These are phyloP conservation scores for Eupithecia inturbata DNA, from an alignment of 2,888 invertebrate species.

Conservation along the genomic window DNA sequence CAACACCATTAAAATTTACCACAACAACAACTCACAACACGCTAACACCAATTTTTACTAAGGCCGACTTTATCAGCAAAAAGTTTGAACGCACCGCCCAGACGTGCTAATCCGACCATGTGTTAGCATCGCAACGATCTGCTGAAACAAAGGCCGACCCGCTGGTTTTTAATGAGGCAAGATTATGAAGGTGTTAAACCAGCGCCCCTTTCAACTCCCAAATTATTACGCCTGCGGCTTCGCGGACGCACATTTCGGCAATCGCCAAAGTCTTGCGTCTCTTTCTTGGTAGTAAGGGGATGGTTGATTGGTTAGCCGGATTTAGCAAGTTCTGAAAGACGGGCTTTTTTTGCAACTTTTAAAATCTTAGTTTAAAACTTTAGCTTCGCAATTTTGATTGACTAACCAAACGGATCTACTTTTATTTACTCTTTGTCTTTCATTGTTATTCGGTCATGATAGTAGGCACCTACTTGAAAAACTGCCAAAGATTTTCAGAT, in stretches of 20 bases:
- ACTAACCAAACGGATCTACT: not conserved
- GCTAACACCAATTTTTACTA: not conserved
- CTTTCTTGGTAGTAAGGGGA: constrained; percentile 19
- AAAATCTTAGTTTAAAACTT: not conserved
- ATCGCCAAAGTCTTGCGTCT: constrained; percentile 59
- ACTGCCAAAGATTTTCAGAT: not conserved
- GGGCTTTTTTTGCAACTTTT: not conserved
- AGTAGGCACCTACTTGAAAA: not conserved
- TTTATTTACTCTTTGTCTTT: not conserved
- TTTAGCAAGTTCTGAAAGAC: not conserved
- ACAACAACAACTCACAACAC: not conserved
- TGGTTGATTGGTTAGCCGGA: constrained; percentile 9
- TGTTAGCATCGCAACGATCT: constrained; percentile 79
- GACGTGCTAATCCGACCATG: constrained; percentile 80
- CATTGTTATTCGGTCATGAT: not conserved
- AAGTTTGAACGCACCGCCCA: constrained; percentile 46
- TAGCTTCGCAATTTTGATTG: not conserved
- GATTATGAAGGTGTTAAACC: constrained; percentile 84
- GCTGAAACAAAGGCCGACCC: constrained; percentile 82
- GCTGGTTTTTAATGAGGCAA: constrained; percentile 80
- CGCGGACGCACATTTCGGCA: constrained; percentile 78
- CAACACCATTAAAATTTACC: not conserved
- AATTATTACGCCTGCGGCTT: constrained; percentile 78
- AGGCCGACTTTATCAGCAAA: constrained; percentile 13
- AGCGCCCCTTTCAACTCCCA: constrained; percentile 78